phyloP scores from a whole-genome alignment of 2,797 vertebrate genomes.

The Epinephelus awoara region DNA sequence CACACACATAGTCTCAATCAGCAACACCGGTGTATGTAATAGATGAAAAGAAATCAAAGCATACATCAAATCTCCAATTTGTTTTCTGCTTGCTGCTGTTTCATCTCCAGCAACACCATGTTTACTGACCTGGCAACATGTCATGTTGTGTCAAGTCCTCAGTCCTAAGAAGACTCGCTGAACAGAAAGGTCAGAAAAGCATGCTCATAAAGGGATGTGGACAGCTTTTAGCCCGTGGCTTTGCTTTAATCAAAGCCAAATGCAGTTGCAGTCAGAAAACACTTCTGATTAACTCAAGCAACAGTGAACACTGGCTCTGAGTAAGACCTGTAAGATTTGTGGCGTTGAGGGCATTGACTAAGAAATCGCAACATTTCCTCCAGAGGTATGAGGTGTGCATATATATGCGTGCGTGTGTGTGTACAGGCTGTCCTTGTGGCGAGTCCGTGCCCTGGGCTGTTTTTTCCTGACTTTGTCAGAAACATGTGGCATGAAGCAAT shows the following conservation, averaged over 20 bases:
- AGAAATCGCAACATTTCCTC: slow-evolving; percentile 79
- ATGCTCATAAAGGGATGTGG: slow-evolving; percentile 86
- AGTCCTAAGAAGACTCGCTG: slow-evolving; percentile 84
- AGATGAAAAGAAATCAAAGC: slow-evolving; percentile 43
- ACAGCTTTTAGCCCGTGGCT: slow-evolving; percentile 88
- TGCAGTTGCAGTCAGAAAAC: slow-evolving; percentile 85
- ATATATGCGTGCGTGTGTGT: slow-evolving; percentile 9
- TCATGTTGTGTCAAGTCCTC: slow-evolving; percentile 87
- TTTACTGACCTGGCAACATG: slow-evolving; percentile 88
- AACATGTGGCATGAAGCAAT: slow-evolving; percentile 79
- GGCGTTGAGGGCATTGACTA: slow-evolving; percentile 83
- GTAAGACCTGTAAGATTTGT: slow-evolving; percentile 83
- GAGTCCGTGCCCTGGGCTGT: slow-evolving; percentile 72
- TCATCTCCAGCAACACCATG: slow-evolving; percentile 79
- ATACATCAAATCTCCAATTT: slow-evolving; percentile 50
- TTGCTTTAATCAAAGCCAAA: slow-evolving; percentile 88
- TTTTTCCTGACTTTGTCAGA: slow-evolving; percentile 72
- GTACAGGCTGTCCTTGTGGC: slow-evolving; percentile 64
- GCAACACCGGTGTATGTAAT: slow-evolving; percentile 23
- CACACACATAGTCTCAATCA: not conserved
- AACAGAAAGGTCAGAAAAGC: slow-evolving; percentile 90
- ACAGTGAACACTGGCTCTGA: slow-evolving; percentile 85
- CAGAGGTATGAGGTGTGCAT: slow-evolving; percentile 66
- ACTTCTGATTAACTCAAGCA: slow-evolving; percentile 87
- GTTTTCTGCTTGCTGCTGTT: slow-evolving; percentile 54